Percentiles rank a stretch among this genome's conserved stretches.
These are phyloP conservation scores for Harpagoxenus sublaevis DNA, from an alignment of 2,888 invertebrate species.

Conservation along the genomic window DNA sequence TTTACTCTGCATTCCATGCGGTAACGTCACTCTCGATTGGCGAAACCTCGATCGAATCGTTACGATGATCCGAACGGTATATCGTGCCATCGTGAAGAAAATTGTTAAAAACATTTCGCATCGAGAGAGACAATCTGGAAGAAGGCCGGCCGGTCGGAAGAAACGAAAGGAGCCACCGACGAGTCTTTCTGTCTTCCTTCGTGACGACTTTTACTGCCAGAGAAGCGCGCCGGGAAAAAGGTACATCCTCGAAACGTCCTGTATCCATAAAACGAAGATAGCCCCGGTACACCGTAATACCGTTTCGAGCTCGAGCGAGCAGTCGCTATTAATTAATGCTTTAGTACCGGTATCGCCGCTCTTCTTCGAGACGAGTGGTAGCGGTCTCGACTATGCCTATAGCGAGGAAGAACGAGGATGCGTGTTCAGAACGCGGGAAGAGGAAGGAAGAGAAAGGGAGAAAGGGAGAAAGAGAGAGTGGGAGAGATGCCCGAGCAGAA, in stretches of 20 bases:
- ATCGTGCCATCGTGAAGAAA: conserved; percentile 14
- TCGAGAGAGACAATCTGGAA: conserved; percentile 18
- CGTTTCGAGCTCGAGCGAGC: conserved; percentile 74
- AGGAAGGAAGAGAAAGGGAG: neutral
- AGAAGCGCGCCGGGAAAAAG: conserved; percentile 55
- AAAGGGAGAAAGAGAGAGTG: conserved; percentile 1
- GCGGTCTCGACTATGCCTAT: conserved; percentile 28
- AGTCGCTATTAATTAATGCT: conserved; percentile 84
- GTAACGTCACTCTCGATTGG: conserved; percentile 28
- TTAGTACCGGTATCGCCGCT: conserved; percentile 80
- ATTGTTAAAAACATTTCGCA: conserved; percentile 24
- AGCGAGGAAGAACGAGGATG: conserved; percentile 22
- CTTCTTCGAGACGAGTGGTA: conserved; percentile 56
- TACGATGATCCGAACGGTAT: conserved; percentile 11
- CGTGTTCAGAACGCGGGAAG: neutral
- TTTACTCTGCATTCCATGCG: neutral
- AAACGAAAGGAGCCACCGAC: conserved; percentile 47
- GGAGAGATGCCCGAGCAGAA: conserved; percentile 20
- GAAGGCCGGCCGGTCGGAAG: conserved; percentile 23
- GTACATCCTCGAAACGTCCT: conserved; percentile 67
- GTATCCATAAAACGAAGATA: conserved; percentile 73
- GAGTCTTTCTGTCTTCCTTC: conserved; percentile 48
- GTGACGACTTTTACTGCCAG: conserved; percentile 63
- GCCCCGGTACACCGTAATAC: conserved; percentile 70
- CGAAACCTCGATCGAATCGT: conserved; percentile 26